Conservation (phyloP, 2,888 invertebrate species). For the Pyralis farinalis region DNA sequence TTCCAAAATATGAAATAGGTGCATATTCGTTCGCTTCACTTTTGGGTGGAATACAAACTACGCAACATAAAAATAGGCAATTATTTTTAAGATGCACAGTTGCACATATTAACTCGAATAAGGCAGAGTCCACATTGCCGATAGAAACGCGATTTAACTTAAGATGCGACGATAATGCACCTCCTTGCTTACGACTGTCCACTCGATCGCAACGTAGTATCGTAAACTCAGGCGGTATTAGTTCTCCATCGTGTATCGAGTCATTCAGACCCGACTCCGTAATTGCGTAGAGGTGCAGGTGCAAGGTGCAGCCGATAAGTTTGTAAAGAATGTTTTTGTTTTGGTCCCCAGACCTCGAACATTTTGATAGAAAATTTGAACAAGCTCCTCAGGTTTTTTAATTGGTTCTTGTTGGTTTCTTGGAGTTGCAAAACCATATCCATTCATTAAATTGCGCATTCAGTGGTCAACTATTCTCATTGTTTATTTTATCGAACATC, state of each 20-base stretch:
- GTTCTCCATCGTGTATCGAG: background rate
- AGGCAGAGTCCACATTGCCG: background rate
- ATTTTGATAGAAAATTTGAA: no score
- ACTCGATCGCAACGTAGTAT: conserved; percentile 8
- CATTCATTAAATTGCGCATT: no score
- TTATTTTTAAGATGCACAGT: background rate
- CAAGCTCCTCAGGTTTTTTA: no score
- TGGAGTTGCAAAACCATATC: no score
- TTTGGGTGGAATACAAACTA: background rate
- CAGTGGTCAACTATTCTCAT: no score
- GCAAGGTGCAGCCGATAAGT: background rate
- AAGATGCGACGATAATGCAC: background rate
- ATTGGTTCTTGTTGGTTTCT: no score
- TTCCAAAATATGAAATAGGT: background rate
- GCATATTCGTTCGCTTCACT: background rate
- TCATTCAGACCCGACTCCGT: no score
- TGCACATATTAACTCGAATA: background rate
- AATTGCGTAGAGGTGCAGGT: background rate
- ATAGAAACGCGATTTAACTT: background rate
- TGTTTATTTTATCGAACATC: no score
- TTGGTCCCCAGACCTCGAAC: no score
- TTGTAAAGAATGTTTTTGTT: no score
- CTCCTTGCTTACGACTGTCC: conserved; percentile 7
- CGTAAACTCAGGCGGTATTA: background rate
- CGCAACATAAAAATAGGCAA: background rate